These are phyloP conservation scores for Delphinapterus leucas DNA, from an alignment of 2,113 vertebrate genomes.

Conservation along the genomic window DNA sequence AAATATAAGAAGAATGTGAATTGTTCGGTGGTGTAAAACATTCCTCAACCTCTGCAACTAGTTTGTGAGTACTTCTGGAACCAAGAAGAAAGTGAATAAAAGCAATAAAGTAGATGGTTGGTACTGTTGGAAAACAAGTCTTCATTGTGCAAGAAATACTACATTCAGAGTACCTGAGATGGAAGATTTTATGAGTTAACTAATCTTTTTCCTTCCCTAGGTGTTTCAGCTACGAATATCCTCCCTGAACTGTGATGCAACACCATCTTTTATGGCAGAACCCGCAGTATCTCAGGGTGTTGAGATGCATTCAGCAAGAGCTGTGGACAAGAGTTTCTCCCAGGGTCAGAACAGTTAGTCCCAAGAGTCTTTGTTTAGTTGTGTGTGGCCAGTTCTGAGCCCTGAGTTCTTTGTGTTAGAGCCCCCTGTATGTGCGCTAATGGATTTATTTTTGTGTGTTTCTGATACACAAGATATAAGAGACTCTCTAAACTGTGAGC, in stretches of 20 bases:
- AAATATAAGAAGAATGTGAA: neutral
- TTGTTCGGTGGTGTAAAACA: neutral
- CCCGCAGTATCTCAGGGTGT: neutral
- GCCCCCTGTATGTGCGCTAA: neutral
- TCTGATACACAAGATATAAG: neutral
- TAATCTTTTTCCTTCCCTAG: neutral
- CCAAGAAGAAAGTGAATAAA: neutral
- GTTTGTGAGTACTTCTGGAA: neutral
- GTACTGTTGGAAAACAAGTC: neutral
- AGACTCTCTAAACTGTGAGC: neutral
- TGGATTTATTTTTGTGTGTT: neutral
- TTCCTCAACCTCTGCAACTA: neutral
- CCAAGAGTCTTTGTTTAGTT: neutral
- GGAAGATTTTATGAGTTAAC: neutral
- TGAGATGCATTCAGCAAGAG: neutral
- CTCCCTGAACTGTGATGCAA: neutral
- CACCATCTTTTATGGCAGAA: neutral
- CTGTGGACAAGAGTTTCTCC: neutral
- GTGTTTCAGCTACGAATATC: neutral
- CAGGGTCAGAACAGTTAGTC: neutral
- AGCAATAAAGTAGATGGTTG: neutral
- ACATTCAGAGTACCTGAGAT: neutral
- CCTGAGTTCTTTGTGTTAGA: neutral
- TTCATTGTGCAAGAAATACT: neutral
- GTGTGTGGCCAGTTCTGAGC: neutral